Conservation (phyloP, 2,888 invertebrate species). For the Crossocerus cetratus region DNA sequence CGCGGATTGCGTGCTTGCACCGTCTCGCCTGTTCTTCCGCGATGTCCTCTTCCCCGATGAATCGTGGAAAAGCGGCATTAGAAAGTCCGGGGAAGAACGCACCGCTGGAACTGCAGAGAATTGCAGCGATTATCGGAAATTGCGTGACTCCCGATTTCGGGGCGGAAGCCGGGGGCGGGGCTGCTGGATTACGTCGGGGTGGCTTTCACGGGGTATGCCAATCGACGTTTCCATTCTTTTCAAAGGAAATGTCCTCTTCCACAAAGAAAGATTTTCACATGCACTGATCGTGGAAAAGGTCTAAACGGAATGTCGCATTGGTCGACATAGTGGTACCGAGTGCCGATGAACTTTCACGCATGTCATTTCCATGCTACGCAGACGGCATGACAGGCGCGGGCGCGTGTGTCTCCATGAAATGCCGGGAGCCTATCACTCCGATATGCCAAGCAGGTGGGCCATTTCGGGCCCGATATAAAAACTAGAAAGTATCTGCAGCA, state of each 20-base stretch:
- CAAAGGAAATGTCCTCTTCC: too few relatives aligned
- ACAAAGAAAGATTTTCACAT: not conserved
- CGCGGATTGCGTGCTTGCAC: not conserved
- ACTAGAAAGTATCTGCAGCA: slow-evolving; percentile 25
- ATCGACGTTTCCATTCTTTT: slow-evolving; percentile 16
- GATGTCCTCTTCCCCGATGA: slow-evolving; percentile 16
- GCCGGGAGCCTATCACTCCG: too few relatives aligned
- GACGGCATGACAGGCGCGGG: too few relatives aligned
- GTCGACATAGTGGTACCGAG: too few relatives aligned
- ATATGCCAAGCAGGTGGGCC: not conserved
- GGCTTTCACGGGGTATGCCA: slow-evolving; percentile 24
- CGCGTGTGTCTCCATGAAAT: too few relatives aligned
- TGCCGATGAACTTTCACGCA: too few relatives aligned
- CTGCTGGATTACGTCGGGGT: not conserved
- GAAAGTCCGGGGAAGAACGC: slow-evolving; percentile 51
- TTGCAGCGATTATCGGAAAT: slow-evolving; percentile 53
- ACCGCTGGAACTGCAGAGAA: slow-evolving; percentile 40
- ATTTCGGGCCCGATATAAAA: not conserved
- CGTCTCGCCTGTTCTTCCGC: not conserved
- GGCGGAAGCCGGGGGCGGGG: slow-evolving; percentile 16
- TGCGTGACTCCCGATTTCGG: slow-evolving; percentile 39
- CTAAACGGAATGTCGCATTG: too few relatives aligned
- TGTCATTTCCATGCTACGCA: too few relatives aligned
- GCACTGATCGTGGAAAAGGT: too few relatives aligned
- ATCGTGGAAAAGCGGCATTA: slow-evolving; percentile 26